These are phyloP conservation scores for Harpagifer antarcticus DNA, from an alignment of 2,797 vertebrate species.

Conservation along the genomic window DNA sequence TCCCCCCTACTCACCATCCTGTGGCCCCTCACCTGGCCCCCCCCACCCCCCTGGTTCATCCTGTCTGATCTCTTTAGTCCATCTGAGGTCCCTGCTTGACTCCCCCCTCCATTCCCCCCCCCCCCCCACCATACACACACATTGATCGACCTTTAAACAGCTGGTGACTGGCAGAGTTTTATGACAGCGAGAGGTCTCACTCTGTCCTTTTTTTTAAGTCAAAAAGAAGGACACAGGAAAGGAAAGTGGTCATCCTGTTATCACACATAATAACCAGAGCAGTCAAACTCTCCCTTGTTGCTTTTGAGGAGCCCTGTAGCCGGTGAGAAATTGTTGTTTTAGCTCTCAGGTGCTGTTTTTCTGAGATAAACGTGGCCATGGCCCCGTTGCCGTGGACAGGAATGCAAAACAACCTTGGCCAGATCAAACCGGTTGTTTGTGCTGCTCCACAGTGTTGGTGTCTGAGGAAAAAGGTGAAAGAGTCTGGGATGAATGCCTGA, in stretches of 20 bases:
- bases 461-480: slow-evolving; percentile 71
- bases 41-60: slow-evolving; percentile 48
- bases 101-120: slow-evolving; percentile 75
- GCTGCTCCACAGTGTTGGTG: slow-evolving; percentile 84
- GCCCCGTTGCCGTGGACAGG: slow-evolving; percentile 78
- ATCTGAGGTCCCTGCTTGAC: slow-evolving; percentile 92
- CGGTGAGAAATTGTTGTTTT: slow-evolving; percentile 39
- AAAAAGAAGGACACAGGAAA: background rate
- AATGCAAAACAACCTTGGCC: slow-evolving; percentile 95
- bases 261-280: background rate
- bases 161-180: slow-evolving; percentile 93
- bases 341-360: slow-evolving; percentile 80
- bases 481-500: slow-evolving; percentile 79
- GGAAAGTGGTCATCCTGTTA: background rate
- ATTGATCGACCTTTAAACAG: slow-evolving; percentile 81
- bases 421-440: slow-evolving; percentile 90
- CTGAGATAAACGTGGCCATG: slow-evolving; percentile 75
- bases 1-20: slow-evolving; percentile 48
- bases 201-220: slow-evolving; percentile 33
- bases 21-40: slow-evolving; percentile 95
- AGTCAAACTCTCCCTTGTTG: background rate
- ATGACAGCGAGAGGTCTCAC: slow-evolving; percentile 88
- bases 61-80: slow-evolving; percentile 95
- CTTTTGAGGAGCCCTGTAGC: slow-evolving; percentile 13
- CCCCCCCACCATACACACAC: slow-evolving; percentile 9